These are phyloP conservation scores for Vidua chalybeata DNA, from an alignment of 2,113 vertebrate genomes.

Conservation along the genomic window DNA sequence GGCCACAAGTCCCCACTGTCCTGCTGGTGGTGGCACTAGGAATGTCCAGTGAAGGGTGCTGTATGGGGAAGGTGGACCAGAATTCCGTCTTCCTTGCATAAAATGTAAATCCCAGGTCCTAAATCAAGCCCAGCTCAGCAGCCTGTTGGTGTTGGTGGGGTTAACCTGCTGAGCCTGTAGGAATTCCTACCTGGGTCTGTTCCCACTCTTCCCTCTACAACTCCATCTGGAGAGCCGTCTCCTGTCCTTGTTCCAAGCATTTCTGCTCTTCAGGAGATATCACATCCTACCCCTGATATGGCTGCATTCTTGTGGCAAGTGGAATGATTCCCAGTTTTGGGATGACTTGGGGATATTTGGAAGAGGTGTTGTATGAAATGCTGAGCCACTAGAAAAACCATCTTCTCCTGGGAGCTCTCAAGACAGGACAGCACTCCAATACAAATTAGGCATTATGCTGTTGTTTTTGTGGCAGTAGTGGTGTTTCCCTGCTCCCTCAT, in stretches of 20 bases:
- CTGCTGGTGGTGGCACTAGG: background rate
- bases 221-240: background rate
- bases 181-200: background rate
- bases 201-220: background rate
- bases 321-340: slow-evolving; percentile 15
- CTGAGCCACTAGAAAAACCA: background rate
- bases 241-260: background rate
- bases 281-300: background rate
- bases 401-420: background rate
- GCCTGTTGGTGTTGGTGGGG: accelerated
- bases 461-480: background rate
- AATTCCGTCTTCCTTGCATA: background rate
- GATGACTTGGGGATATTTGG: background rate
- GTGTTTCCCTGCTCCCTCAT: background rate
- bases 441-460: background rate
- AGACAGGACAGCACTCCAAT: background rate
- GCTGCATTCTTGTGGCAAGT: slow-evolving; percentile 9
- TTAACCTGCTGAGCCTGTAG: background rate
- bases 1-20: background rate
- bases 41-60: background rate
- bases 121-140: background rate
- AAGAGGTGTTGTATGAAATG: background rate
- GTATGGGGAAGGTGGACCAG: background rate
- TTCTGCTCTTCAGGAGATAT: background rate
- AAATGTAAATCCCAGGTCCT: background rate